Conservation (phyloP, 2,113 vertebrate genomes). For the Corythoichthys intestinalis region DNA sequence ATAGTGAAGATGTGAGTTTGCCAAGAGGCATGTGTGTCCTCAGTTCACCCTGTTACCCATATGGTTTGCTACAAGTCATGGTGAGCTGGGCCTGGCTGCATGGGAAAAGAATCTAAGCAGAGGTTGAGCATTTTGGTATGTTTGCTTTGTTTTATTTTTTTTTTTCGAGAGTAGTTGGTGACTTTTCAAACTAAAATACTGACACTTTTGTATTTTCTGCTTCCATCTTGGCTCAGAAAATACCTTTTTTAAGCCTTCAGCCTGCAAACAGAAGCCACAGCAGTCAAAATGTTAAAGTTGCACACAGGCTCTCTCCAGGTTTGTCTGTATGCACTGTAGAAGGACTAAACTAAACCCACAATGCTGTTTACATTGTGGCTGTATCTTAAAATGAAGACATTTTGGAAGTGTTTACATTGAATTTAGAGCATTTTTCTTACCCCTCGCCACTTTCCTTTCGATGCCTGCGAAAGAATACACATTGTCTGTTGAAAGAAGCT, state of each 20-base stretch:
- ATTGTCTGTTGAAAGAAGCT: slow-evolving; percentile 30
- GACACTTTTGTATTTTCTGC: slow-evolving; percentile 40
- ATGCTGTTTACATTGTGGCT: slow-evolving; percentile 45
- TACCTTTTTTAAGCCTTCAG: slow-evolving; percentile 28
- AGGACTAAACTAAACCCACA: slow-evolving; percentile 48
- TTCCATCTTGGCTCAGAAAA: slow-evolving; percentile 46
- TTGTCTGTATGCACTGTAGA: slow-evolving; percentile 41
- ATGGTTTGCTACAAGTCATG: slow-evolving; percentile 74
- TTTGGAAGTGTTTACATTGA: slow-evolving; percentile 28
- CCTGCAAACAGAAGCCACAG: slow-evolving; percentile 48
- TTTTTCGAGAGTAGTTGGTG: slow-evolving; percentile 22
- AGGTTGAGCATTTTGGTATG: slow-evolving; percentile 36
- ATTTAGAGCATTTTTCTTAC: slow-evolving; percentile 10
- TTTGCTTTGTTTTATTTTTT: slow-evolving; percentile 5
- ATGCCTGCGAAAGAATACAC: slow-evolving; percentile 16
- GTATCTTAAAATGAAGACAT: slow-evolving; percentile 35
- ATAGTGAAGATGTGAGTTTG: slow-evolving; percentile 73
- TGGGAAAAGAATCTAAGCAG: slow-evolving; percentile 54
- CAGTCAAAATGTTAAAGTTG: slow-evolving; percentile 51
- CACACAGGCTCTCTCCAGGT: slow-evolving; percentile 34
- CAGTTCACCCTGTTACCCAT: slow-evolving; percentile 74
- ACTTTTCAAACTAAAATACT: slow-evolving; percentile 52
- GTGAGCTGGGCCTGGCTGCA: slow-evolving; percentile 64
- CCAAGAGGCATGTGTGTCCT: slow-evolving; percentile 77
- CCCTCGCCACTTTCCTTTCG: slow-evolving; percentile 6